These are phyloP conservation scores for Palythoa grandis DNA, from an alignment of 92 coral and sea anemone genomes.

Conservation along the genomic window DNA sequence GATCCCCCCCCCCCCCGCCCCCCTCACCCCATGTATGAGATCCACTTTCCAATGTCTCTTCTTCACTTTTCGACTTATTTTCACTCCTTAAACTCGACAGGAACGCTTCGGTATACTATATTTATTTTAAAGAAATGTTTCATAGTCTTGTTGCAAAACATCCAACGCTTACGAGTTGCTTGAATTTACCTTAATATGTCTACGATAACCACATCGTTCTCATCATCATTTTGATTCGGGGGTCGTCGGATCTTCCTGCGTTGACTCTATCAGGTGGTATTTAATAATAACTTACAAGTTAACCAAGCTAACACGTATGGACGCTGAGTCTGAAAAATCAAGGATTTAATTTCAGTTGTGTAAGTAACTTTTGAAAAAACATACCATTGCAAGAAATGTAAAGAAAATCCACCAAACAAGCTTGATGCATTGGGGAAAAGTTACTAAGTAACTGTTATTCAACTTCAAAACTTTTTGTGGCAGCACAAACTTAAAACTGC, in stretches of 20 bases:
- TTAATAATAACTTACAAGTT: too few species aligned
- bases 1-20: too few species aligned
- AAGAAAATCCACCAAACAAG: not conserved
- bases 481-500: conserved; percentile 25
- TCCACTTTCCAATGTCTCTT: too few species aligned
- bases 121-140: too few species aligned
- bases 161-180: not conserved
- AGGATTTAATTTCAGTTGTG: too few species aligned
- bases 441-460: not conserved
- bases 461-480: not conserved
- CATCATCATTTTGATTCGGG: conserved; percentile 17
- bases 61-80: too few species aligned
- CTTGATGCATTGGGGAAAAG: conserved; percentile 7
- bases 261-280: not conserved
- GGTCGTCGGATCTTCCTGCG: conserved; percentile 18
- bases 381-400: conserved; percentile 16
- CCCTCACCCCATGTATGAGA: too few species aligned
- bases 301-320: too few species aligned
- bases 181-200: not conserved
- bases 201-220: conserved; percentile 25
- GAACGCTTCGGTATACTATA: too few species aligned
- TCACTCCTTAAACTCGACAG: too few species aligned
- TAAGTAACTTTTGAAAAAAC: not conserved
- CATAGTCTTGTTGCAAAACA: too few species aligned
- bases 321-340: too few species aligned